Evolutionary conservation across 2,888 invertebrate genomes (phyloP).

Genomic region (Allophyes oxyacanthae): DNA sequence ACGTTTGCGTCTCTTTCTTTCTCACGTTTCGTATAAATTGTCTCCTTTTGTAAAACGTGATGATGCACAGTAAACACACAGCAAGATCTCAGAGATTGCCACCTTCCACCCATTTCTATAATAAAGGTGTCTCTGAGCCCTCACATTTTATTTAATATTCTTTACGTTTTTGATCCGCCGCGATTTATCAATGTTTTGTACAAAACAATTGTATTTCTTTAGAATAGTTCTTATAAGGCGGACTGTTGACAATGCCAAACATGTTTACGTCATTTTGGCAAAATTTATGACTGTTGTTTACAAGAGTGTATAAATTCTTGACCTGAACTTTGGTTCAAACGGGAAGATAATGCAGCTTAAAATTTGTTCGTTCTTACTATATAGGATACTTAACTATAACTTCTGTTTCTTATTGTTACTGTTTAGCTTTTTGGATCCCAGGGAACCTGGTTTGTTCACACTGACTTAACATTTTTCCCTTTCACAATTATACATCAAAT

Average conservation of each 20-base stretch:
- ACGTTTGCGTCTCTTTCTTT: conserved; percentile 65
- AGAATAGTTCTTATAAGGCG: conserved; percentile 34
- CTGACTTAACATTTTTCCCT: no score
- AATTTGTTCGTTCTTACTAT: no score
- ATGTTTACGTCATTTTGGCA: conserved; percentile 17
- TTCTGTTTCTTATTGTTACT: no score
- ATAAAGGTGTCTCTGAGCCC: conserved; percentile 66
- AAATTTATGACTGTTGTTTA: conserved; percentile 24
- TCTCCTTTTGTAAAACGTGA: conserved; percentile 73
- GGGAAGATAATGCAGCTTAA: no score
- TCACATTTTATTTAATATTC: conserved; percentile 67
- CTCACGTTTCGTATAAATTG: conserved; percentile 69
- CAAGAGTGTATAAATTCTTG: conserved; percentile 18
- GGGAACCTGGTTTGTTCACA: no score
- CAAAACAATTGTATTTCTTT: conserved; percentile 46
- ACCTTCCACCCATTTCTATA: conserved; percentile 71
- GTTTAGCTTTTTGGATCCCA: no score
- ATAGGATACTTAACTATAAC: no score
- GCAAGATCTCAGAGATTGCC: conserved; percentile 72
- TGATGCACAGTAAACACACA: conserved; percentile 71
- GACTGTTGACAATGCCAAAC: conserved; percentile 34
- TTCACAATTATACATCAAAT: not conserved
- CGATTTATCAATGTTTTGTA: conserved; percentile 56
- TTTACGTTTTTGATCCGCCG: conserved; percentile 65
- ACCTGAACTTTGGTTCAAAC: not conserved